Conservation (phyloP, 1,140 invertebrate species). For the Sinonovacula constricta region DNA sequence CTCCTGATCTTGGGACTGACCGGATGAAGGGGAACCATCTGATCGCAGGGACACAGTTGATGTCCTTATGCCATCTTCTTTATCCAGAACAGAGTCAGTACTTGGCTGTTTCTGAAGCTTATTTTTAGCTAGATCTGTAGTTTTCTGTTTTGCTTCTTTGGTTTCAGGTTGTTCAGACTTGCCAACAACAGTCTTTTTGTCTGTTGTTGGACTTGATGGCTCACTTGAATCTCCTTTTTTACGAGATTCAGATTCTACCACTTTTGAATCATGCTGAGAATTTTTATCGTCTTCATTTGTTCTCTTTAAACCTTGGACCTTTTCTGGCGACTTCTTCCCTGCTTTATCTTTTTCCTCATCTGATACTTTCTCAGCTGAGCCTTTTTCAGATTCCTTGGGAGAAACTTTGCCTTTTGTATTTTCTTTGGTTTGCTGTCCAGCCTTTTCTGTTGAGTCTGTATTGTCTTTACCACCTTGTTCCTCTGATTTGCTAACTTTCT, state of each 20-base stretch:
- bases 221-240: no score
- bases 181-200: no score
- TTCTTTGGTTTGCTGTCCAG: conserved; percentile 10
- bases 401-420: not conserved
- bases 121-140: no score
- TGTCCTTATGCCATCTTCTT: conserved; percentile 47
- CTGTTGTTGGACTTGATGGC: no score
- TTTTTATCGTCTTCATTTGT: no score
- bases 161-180: conserved; percentile 13
- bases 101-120: conserved; percentile 33
- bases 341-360: conserved; percentile 3
- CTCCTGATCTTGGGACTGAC: not conserved
- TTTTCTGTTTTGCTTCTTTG: conserved; percentile 30
- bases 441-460: conserved; percentile 15
- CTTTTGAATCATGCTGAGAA: no score
- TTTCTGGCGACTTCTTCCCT: not conserved
- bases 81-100: conserved; percentile 46
- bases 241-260: no score
- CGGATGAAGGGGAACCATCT: conserved; percentile 21
- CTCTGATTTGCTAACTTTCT: not conserved
- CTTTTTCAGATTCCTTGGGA: not conserved
- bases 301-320: no score
- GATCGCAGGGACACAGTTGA: conserved; percentile 38
- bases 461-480: conserved; percentile 11
- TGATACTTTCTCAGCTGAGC: not conserved